A percentile compares a stretch with the other conserved stretches of the same genome.
These are phyloP conservation scores for Aspidiotus destructor DNA, from an alignment of 2,888 invertebrate species.

Conservation along the genomic window DNA sequence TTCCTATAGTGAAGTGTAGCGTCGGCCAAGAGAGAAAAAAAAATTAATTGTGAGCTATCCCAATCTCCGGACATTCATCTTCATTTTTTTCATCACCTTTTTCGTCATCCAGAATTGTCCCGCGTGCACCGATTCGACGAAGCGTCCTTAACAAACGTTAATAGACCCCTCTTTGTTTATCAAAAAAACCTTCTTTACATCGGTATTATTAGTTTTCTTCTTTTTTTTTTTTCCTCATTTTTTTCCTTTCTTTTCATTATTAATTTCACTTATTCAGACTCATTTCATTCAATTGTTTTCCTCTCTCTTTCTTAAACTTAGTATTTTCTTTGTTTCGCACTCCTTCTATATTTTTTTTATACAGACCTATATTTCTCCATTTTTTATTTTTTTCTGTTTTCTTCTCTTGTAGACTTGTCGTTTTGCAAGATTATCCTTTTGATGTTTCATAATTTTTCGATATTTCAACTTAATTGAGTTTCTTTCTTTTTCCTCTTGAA, in stretches of 20 bases:
- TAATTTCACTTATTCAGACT: constrained; percentile 32
- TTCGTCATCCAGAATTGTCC: constrained; percentile 30
- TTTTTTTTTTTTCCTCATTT: constrained; percentile 2
- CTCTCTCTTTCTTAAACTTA: not conserved
- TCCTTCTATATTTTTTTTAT: not conserved
- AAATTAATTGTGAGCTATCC: constrained; percentile 23
- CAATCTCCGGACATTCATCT: constrained; percentile 31
- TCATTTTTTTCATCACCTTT: constrained; percentile 32
- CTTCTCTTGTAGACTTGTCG: not conserved
- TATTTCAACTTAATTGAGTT: constrained; percentile 1
- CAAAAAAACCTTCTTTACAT: constrained; percentile 28
- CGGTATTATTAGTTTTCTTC: constrained; percentile 30
- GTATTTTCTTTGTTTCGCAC: no score
- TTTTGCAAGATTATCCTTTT: constrained; percentile 4
- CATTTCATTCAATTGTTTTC: constrained; percentile 32
- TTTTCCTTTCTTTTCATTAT: constrained; percentile 23
- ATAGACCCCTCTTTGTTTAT: constrained; percentile 32
- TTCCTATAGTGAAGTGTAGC: constrained; percentile 23
- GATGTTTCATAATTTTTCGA: constrained; percentile 4
- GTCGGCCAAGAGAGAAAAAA: constrained; percentile 20
- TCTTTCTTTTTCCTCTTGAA: constrained; percentile 2
- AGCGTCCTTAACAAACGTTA: constrained; percentile 29
- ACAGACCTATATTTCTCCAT: not conserved
- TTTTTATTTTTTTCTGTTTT: not conserved
- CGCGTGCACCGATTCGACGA: constrained; percentile 18